Base-by-base conservation (phyloP, 2,113 vertebrate genomes). In the Aspiorhynchus laticeps region DNA sequence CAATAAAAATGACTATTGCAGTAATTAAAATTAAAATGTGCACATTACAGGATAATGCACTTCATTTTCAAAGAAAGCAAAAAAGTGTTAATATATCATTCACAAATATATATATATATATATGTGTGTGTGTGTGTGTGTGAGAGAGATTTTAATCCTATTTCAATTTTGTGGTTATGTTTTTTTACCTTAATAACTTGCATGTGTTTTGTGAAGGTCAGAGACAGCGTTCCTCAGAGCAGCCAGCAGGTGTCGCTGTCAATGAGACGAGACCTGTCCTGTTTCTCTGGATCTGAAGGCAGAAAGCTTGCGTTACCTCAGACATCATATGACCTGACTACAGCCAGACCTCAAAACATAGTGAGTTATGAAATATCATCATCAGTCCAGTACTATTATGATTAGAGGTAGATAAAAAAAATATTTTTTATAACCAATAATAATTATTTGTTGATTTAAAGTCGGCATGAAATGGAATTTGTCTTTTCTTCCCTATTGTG, bases 191-290 rank as follows among this genome's bases (percentile, higher is more conserved):
- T 56, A 56, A 7, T 77, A 12, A 0, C 33, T 65, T 36, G 0
- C 3, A n/a, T 74, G 56, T 82, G 71, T 89, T 88, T 82, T 19
- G 28, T 77, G 9, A 28, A 91, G 91, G 87, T 91, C 71, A 86
- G 87, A 83, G 91, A 92, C 26, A 69, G 84, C 28, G 53, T 76
- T 36, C 81, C 85, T 56, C 88, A 94, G 91, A 89, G 91, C 15
- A 88, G 92, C 82, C 92, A 93, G 33, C 94, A 94, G 90, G 69
- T 92, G 88, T 82, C 91, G 0, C 80, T 92, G 10, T 81, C 93
- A 78, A 41, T 92, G 36, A 94, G 94, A 84, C 91, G 92, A 92
- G 94, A 95, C 83, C 93, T 88, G 2, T 48, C 88, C 0, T 90
- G 86, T 78, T 83, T 91, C 31, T 88, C 91, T 43, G 90, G 61